These are phyloP conservation scores for Drosophila nigricruria DNA, from an alignment of 2,888 invertebrate species.

Conservation along the genomic window DNA sequence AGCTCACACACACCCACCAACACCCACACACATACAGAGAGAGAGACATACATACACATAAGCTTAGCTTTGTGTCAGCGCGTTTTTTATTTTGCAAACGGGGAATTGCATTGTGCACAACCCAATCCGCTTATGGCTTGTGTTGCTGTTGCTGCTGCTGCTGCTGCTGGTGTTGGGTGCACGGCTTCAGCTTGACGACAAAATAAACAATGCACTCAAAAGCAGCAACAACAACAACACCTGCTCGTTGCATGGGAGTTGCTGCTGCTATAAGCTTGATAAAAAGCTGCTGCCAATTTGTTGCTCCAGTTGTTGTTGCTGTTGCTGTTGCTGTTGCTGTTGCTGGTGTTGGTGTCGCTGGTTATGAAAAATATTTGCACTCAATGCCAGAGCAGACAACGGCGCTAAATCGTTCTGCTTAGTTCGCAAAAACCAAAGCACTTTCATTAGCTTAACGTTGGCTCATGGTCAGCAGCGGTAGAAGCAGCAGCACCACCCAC, in stretches of 20 bases:
- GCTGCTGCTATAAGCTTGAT: conserved; percentile 58
- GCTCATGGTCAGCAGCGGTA: conserved; percentile 52
- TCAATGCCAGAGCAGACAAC: conserved; percentile 42
- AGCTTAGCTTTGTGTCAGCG: conserved; percentile 53
- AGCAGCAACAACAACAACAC: conserved; percentile 14
- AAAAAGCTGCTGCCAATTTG: conserved; percentile 65
- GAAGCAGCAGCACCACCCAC: neutral
- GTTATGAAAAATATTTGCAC: conserved; percentile 40
- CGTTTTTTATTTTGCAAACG: conserved; percentile 61
- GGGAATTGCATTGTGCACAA: conserved; percentile 73
- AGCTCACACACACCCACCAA: neutral
- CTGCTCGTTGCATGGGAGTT: conserved; percentile 1
- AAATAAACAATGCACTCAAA: conserved; percentile 69
- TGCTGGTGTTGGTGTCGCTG: conserved; percentile 36
- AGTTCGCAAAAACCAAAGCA: conserved; percentile 58
- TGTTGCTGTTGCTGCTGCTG: conserved; percentile 21
- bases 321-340: conserved; percentile 12
- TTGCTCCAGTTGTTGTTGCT: conserved; percentile 11
- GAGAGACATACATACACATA: conserved; percentile 5
- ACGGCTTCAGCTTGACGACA: conserved; percentile 26
- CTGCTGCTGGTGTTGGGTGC: conserved; percentile 18
- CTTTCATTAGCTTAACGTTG: conserved; percentile 74
- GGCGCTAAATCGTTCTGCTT: conserved; percentile 50
- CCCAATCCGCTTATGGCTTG: conserved; percentile 72
- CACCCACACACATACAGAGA: neutral